Percentiles rank a stretch among this genome's conserved stretches.
phyloP scores from a whole-genome alignment of 1,140 invertebrate genomes.

The Drosophila kohkoa region DNA sequence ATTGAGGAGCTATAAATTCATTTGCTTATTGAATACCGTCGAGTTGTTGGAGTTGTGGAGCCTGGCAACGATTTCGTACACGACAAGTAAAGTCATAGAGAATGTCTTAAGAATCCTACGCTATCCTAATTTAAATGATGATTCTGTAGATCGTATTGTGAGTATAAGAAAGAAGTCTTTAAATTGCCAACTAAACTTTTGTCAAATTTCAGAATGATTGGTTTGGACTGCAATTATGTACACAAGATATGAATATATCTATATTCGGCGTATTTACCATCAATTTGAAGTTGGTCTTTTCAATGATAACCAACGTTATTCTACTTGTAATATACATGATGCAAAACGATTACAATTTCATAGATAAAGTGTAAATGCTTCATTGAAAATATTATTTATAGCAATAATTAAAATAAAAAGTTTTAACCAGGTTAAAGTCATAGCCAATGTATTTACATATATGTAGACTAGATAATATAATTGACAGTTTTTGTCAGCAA shows the following conservation, averaged over 20 bases:
- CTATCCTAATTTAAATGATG: not conserved
- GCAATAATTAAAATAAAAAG: not conserved
- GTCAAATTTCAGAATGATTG: conserved; percentile 34
- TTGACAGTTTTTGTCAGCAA: not conserved
- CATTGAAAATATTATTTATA: not conserved
- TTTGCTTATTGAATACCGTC: not conserved
- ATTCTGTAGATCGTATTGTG: conserved; percentile 39
- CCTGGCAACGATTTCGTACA: not conserved
- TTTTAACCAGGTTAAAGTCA: not conserved
- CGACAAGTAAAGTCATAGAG: not conserved
- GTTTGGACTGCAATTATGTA: conserved; percentile 45
- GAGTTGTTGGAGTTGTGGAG: conserved; percentile 9
- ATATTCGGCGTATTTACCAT: conserved; percentile 37
- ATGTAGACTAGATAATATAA: not conserved
- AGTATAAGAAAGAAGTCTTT: conserved; percentile 2
- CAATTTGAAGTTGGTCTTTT: conserved; percentile 30
- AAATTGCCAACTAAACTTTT: no score
- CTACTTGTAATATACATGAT: conserved; percentile 50
- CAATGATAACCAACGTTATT: conserved; percentile 10
- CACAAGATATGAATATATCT: conserved; percentile 36
- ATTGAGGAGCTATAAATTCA: no score
- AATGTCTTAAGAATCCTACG: not conserved
- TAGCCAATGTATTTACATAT: not conserved
- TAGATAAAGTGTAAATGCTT: conserved; percentile 1
- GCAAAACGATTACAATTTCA: conserved; percentile 43